A percentile compares a stretch with the other conserved stretches of the same genome.
These are phyloP conservation scores for Temnothorax rugatulus DNA, from an alignment of 2,888 invertebrate genomes.

Conservation along the genomic window DNA sequence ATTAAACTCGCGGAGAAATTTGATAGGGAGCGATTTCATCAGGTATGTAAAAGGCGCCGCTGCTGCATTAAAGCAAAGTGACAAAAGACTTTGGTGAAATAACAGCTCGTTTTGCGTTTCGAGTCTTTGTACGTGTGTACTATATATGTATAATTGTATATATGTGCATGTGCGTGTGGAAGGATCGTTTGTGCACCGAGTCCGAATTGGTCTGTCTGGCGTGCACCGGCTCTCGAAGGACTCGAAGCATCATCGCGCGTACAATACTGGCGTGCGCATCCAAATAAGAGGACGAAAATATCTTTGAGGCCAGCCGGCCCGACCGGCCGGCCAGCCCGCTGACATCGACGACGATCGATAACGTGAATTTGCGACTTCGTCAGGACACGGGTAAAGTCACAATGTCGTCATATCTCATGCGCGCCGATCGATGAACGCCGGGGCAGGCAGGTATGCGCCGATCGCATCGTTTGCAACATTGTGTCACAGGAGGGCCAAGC, in stretches of 20 bases:
- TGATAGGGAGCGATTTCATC: not conserved
- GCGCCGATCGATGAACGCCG: slow-evolving; percentile 45
- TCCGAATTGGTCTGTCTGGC: not conserved
- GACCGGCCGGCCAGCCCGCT: slow-evolving; percentile 38
- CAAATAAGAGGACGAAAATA: slow-evolving; percentile 52
- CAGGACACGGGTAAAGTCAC: slow-evolving; percentile 56
- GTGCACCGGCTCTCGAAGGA: slow-evolving; percentile 32
- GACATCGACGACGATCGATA: slow-evolving; percentile 54
- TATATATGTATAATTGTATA: too few relatives aligned
- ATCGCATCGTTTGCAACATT: slow-evolving; percentile 56
- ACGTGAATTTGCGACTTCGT: slow-evolving; percentile 56
- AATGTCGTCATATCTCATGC: slow-evolving; percentile 55
- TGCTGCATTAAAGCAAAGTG: not conserved
- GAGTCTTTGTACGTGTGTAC: too few relatives aligned
- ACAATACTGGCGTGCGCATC: slow-evolving; percentile 41
- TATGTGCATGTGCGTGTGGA: too few relatives aligned
- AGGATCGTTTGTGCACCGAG: slow-evolving; percentile 2
- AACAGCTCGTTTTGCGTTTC: not conserved
- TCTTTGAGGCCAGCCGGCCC: slow-evolving; percentile 27
- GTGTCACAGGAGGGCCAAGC: slow-evolving; percentile 55
- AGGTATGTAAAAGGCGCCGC: not conserved
- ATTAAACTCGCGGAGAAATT: not conserved
- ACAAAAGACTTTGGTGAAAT: not conserved
- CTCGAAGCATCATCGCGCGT: slow-evolving; percentile 38
- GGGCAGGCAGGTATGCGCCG: slow-evolving; percentile 42